phyloP scores from a whole-genome alignment of 2,888 invertebrate genomes.

The Clistopyga incitator region DNA sequence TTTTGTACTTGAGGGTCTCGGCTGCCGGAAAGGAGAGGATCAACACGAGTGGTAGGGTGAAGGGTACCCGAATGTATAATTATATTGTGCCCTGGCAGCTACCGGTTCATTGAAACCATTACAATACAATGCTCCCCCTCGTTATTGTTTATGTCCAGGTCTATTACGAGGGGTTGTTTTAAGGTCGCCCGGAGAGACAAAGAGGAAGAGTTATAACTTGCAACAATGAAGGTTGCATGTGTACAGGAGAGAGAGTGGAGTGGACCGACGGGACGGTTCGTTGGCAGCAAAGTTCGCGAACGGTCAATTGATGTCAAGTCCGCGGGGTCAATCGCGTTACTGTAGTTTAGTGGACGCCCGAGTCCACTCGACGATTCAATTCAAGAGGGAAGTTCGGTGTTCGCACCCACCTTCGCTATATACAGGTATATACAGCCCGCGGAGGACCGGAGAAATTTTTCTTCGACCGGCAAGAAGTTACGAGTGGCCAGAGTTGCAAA shows the following conservation, averaged over 20 bases:
- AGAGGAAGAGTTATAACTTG: constrained; percentile 22
- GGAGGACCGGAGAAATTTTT: neutral
- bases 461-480: neutral
- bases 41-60: neutral
- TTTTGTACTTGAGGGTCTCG: neutral
- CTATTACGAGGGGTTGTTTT: constrained; percentile 36
- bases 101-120: constrained; percentile 28
- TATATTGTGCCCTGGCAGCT: neutral
- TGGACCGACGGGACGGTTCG: constrained; percentile 34
- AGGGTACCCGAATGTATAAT: constrained; percentile 22
- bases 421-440: neutral
- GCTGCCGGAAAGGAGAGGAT: neutral
- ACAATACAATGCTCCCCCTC: constrained; percentile 20
- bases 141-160: constrained; percentile 33
- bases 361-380: constrained; percentile 36
- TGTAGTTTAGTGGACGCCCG: constrained; percentile 40
- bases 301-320: constrained; percentile 78
- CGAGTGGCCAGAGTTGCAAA: neutral
- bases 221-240: constrained; percentile 19
- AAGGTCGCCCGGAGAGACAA: neutral
- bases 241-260: constrained; percentile 2
- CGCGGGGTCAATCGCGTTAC: constrained; percentile 75
- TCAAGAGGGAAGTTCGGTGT: constrained; percentile 34
- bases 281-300: constrained; percentile 53
- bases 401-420: neutral